Base-by-base conservation (phyloP, 2,797 vertebrate genomes). In the Telmatherina bonti region DNA sequence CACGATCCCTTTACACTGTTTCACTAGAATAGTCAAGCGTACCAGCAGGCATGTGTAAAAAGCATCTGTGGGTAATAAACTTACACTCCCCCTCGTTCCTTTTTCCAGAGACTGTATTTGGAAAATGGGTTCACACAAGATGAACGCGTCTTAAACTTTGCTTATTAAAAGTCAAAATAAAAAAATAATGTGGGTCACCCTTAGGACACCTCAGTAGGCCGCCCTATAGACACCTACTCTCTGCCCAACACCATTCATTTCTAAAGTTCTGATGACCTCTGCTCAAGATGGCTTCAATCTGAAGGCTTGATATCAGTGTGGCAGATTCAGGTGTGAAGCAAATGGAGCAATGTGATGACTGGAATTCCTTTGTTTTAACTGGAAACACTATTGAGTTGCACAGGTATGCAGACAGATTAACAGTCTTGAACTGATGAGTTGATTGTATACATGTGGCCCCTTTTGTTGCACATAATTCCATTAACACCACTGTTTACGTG, bases 1-100 rank as follows among this genome's bases (percentile, higher is more conserved):
- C 90, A 93, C 86, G 87, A 83, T 78, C 86, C 88, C 87, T 86
- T 86, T 85, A 87, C 85, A 81, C 70, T 60, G 65, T 72, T 81
- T 80, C 80, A 78, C 55, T 74, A 82, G 78, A 30, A 7, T 77
- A 84, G 75, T 76, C 15, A 27, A 59, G 59, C 72, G 68, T 73
- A 69, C 61, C 72, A 65, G 68, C 83, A 83, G 83, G 65, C 57
- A 74, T 8, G 3, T 47, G 30, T 65, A 67, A 70, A 30, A 29
- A 63, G 66, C n/a, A 60, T 59, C 63, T 69, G 33, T 62, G 38
- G 72, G 64, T 56, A 68, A 67, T 62, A 62, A 76, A 77, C 63
- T 13, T 45, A 72, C 27, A 74, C 41, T 62, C 43, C 31, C 56
- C 30, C 26, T 76, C n/a, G 53, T 70, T 74, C 61, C 57, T 60